These are phyloP conservation scores for Beaufortia kweichowensis DNA, from an alignment of 2,113 vertebrate species.

Conservation along the genomic window DNA sequence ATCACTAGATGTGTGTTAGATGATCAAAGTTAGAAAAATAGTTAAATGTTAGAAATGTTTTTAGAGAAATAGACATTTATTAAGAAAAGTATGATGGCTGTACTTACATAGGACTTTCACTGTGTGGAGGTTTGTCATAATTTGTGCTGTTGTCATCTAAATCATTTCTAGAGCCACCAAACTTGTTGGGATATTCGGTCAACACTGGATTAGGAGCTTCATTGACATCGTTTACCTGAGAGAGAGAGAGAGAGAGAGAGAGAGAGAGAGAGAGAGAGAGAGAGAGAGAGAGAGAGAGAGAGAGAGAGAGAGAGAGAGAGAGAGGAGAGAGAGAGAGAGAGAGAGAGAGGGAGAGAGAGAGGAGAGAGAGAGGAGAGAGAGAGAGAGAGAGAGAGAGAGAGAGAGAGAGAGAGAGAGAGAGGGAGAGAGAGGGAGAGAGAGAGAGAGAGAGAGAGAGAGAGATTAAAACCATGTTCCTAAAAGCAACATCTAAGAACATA, in stretches of 20 bases:
- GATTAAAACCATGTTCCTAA: too few species aligned
- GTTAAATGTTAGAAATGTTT: neutral
- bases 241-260: neutral
- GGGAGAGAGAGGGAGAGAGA: neutral
- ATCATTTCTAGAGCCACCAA: conserved; percentile 68
- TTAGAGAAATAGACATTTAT: neutral
- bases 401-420: neutral
- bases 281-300: neutral
- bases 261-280: conserved; percentile 1
- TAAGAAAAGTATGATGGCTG: neutral
- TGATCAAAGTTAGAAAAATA: too few species aligned
- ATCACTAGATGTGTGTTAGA: too few species aligned
- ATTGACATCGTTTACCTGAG: conserved; percentile 84
- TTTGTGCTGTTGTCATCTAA: conserved; percentile 72
- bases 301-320: conserved; percentile 1
- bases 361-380: neutral
- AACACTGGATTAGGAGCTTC: conserved; percentile 56
- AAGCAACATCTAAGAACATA: neutral
- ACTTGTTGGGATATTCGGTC: conserved; percentile 71
- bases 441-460: neutral
- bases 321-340: neutral
- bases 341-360: conserved; percentile 3
- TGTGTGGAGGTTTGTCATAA: conserved; percentile 67
- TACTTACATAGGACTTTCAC: conserved; percentile 67
- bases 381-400: neutral